Evolutionary conservation across 1,140 invertebrate species (phyloP).

Genomic region (Pseudomyrmex dendroicus): DNA sequence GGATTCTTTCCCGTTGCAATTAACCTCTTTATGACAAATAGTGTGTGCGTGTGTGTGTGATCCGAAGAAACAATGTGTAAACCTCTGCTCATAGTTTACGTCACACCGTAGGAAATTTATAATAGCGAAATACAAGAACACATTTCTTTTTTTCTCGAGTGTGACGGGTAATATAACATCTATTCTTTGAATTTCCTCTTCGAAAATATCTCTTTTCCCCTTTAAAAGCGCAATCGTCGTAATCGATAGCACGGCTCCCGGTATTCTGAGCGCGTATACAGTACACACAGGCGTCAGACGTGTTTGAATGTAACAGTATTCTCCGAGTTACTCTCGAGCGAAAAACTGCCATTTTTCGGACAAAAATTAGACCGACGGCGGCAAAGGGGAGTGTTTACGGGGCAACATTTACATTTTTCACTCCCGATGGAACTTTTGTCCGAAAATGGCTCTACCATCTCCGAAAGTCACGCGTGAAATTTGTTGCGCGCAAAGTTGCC

Average conservation of each 20-base stretch:
- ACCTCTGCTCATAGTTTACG: too few relatives aligned
- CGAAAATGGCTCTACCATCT: neutral
- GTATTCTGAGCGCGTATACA: too few relatives aligned
- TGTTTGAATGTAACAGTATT: constrained; percentile 33
- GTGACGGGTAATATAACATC: too few relatives aligned
- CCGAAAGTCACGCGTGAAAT: too few relatives aligned
- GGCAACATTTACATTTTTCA: constrained; percentile 8
- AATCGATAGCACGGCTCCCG: too few relatives aligned
- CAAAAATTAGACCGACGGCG: neutral
- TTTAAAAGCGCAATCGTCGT: too few relatives aligned
- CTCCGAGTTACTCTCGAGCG: neutral
- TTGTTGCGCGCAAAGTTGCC: neutral
- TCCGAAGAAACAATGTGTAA: neutral
- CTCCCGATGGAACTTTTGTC: neutral
- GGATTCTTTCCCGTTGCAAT: neutral
- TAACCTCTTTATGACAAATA: neutral
- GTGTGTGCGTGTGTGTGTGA: neutral
- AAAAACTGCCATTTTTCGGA: constrained; percentile 16
- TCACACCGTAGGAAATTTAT: too few relatives aligned
- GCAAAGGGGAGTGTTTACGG: too few relatives aligned
- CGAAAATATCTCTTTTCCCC: neutral
- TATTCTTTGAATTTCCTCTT: neutral
- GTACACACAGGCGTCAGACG: neutral
- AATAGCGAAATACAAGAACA: too few relatives aligned
- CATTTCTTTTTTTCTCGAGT: too few relatives aligned